phyloP scores from a whole-genome alignment of 53 echinoderm and acorn worm species.

The Stichopus horrens region DNA sequence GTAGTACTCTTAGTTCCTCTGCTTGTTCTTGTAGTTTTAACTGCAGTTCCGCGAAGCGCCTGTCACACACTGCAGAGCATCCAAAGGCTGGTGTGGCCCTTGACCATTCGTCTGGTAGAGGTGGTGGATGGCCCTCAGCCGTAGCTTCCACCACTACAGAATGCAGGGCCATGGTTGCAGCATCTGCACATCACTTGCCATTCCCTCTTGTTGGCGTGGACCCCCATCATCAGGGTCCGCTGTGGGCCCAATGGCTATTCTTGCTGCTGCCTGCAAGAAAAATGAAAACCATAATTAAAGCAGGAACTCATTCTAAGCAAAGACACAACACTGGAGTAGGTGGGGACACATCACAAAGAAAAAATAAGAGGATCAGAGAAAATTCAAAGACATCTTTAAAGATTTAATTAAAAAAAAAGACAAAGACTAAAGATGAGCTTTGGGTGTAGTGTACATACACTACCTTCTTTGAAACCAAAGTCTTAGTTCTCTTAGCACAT shows the following conservation, averaged over 20 bases:
- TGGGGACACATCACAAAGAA: too few relatives aligned
- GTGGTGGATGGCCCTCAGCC: not conserved
- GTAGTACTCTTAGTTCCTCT: too few relatives aligned
- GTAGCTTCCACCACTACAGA: not conserved
- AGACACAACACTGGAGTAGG: not conserved
- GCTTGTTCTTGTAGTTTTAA: too few relatives aligned
- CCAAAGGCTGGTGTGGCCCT: conserved; percentile 2
- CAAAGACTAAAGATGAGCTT: too few relatives aligned
- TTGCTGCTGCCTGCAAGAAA: not conserved
- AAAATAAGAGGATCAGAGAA: too few relatives aligned
- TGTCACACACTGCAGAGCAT: conserved; percentile 6
- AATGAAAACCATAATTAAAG: not conserved
- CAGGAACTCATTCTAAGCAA: not conserved
- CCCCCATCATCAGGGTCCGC: not conserved
- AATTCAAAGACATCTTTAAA: too few relatives aligned
- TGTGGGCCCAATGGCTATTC: not conserved
- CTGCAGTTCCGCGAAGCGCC: not conserved
- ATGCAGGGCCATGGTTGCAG: not conserved
- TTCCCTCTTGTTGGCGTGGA: not conserved
- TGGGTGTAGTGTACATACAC: not conserved
- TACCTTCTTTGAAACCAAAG: not conserved
- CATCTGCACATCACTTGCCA: not conserved
- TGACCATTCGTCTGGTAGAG: not conserved
- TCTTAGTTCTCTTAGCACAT: not conserved
- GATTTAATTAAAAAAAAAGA: too few relatives aligned